Evolutionary conservation across 2,113 vertebrate species (phyloP), one percentile per base, ranked within the genome.

Genomic region (Neopipo cinnamomea): DNA sequence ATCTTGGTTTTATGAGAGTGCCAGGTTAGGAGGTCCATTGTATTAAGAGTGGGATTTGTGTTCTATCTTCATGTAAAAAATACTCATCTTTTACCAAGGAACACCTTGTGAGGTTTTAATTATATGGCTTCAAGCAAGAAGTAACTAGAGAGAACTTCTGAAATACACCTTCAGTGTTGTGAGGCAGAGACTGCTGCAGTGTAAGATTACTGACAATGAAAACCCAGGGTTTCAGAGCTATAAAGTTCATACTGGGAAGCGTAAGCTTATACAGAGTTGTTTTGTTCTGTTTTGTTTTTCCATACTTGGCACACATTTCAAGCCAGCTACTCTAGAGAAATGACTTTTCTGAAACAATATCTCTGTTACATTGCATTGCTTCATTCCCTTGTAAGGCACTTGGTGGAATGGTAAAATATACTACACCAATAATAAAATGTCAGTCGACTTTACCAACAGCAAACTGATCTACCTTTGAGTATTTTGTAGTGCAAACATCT

Each of bases 141-240:
- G 95, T 95, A 97, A 95, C 82, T 59, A 91, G 47, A 82, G 6
- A 65, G 42, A 90, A 59, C 28, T 93, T 75, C 85, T 95, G 91
- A 85, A 83, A 92, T 96, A 83, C 88, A 85, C 30, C 31, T 74
- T 84, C 3, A 42, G 19, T 46, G 24, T 71, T 24, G 85, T 0
- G 2, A 85, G 67, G 52, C 9, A 78, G 70, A 63, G 25, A n/a
- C 31, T 55, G 23, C 81, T 84, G 85, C 91, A 78, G 3, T 24
- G 4, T 50, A 53, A 77, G 72, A 66, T 63, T 72, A 24, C 56
- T 50, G 77, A 87, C 21, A 76, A 52, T n/a, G 84, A 84, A 89
- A 88, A 92, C 46, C 27, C 22, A 79, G 56, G 11, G 24, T 41
- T 20, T 61, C 66, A 55, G 28, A 74, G 44, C 58, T 39, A 28